phyloP scores from a whole-genome alignment of 2,888 invertebrate species.

The Calliopum simillimum region DNA sequence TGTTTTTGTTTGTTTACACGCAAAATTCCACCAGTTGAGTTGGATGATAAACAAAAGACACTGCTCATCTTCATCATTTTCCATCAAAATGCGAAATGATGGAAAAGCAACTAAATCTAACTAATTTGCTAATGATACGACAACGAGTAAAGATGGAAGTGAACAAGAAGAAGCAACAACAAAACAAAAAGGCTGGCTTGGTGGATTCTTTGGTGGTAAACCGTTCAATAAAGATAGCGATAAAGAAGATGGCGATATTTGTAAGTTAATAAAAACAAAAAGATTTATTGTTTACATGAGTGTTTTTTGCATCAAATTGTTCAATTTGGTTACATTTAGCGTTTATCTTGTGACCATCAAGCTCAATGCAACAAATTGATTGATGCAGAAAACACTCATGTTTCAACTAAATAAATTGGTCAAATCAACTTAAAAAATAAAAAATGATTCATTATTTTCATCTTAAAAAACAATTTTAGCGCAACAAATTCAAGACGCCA shows the following conservation, averaged over 20 bases:
- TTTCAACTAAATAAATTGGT: neutral
- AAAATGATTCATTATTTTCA: neutral
- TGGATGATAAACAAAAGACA: too few relatives aligned
- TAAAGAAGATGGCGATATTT: slow-evolving; percentile 68
- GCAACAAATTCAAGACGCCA: slow-evolving; percentile 73
- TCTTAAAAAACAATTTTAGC: slow-evolving; percentile 14
- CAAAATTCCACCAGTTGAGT: too few relatives aligned
- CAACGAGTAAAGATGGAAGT: slow-evolving; percentile 90
- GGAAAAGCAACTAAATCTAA: slow-evolving; percentile 86
- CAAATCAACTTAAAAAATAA: neutral
- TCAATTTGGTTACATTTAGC: too few relatives aligned
- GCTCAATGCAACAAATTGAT: too few relatives aligned
- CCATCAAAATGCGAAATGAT: slow-evolving; percentile 73
- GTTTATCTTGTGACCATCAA: too few relatives aligned
- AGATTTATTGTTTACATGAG: too few relatives aligned
- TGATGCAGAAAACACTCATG: too few relatives aligned
- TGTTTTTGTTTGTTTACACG: too few relatives aligned
- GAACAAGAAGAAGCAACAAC: slow-evolving; percentile 68
- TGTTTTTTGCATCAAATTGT: too few relatives aligned
- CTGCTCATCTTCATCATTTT: too few relatives aligned
- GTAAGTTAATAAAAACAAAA: slow-evolving; percentile 55
- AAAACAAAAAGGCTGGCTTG: slow-evolving; percentile 76
- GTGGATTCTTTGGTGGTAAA: slow-evolving; percentile 79
- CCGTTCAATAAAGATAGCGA: slow-evolving; percentile 58
- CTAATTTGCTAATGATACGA: slow-evolving; percentile 91